phyloP scores from a whole-genome alignment of 2,888 invertebrate genomes.

The Embidobia sp. region DNA sequence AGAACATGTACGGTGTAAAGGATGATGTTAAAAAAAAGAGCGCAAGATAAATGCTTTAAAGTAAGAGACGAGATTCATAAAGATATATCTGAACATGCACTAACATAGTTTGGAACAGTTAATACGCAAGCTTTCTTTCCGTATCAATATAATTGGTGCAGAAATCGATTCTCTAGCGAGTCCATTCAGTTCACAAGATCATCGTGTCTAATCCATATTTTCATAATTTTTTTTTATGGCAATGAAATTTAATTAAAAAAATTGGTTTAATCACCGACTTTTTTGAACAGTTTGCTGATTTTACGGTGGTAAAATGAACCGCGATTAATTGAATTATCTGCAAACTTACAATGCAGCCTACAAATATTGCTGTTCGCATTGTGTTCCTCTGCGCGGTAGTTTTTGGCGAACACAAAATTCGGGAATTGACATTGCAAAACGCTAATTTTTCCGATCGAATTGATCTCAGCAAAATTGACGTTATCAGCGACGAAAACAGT shows the following conservation, averaged over 20 bases:
- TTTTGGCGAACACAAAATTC: background rate
- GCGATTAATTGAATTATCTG: background rate
- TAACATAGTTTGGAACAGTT: slow-evolving; percentile 68
- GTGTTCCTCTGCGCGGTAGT: background rate
- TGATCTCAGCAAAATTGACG: background rate
- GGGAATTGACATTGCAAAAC: background rate
- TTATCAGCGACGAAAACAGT: background rate
- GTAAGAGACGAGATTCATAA: slow-evolving; percentile 67
- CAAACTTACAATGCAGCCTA: background rate
- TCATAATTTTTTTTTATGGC: no score
- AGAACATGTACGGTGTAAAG: no score
- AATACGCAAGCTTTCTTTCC: slow-evolving; percentile 6
- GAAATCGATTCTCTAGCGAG: no score
- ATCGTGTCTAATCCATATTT: no score
- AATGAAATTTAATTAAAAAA: no score
- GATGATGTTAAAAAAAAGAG: no score
- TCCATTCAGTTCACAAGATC: background rate
- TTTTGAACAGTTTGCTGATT: no score
- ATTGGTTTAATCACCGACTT: no score
- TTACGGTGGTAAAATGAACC: no score
- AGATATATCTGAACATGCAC: slow-evolving; percentile 72
- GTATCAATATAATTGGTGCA: background rate
- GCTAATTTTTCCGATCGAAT: background rate
- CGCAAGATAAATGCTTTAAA: slow-evolving; percentile 26
- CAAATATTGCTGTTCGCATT: background rate